Evolutionary conservation across 2,113 vertebrate species (phyloP), one percentile per base, ranked within the genome.

Genomic region (Rousettus leschenaultii): DNA sequence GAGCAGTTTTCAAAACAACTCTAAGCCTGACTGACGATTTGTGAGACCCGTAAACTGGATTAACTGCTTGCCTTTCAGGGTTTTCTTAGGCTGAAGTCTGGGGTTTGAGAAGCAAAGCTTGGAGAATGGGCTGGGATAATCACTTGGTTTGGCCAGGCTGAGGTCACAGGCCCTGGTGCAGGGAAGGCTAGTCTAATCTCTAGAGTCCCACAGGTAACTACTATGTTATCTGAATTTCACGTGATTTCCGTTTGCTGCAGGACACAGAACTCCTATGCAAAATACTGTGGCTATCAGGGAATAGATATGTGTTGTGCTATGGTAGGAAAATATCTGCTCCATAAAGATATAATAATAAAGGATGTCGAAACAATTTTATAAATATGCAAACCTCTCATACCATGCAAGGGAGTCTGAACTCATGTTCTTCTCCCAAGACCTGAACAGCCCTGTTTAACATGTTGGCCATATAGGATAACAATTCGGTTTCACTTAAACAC

Each of bases 361-460:
- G 26, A 61, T 59, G 19, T 38, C 53, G 88, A 93, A 82, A 86
- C 40, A 68, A 80, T 14, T 85, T 82, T 40, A 74, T 77, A 89
- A 83, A 93, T 57, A 75, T 16, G 21, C 33, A 95, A 83, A 43
- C 45, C 84, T 86, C 74, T 96, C n/a, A 92, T 53, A 86, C 2
- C 24, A 89, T 18, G 35, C 24, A 94, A 85, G 93, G 11, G 79
- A 77, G 51, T 80, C 89, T 89, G 51, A 90, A 53, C 51, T 77
- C 65, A 38, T 43, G 53, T 35, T 92, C 15, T 40, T n/a, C 14
- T 57, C 65, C 59, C 79, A 38, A 92, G 5, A 66, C 28, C 6
- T 65, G 9, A 95, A 63, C 24, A 92, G 70, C 18, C 3, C 18
- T 15, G 3, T 68, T 73, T 30, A 74, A 91, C 3, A 95, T 2